Conservation (phyloP, 2,797 vertebrate genomes). For the Adelosebastes latens region DNA sequence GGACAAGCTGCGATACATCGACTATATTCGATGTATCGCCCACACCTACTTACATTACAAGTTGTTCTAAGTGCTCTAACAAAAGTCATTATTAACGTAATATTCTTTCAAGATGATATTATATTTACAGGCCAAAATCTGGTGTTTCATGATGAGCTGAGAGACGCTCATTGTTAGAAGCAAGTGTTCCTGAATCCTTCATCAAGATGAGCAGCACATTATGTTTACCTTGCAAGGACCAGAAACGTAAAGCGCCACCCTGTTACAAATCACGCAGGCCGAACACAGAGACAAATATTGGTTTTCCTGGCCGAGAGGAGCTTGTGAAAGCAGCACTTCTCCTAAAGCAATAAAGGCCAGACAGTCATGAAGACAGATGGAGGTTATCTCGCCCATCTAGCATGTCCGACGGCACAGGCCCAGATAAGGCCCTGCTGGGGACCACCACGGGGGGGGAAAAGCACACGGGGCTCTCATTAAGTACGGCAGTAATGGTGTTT, state of each 20-base stretch:
- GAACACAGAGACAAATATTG: slow-evolving; percentile 60
- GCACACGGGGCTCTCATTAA: slow-evolving; percentile 61
- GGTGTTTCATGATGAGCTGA: slow-evolving; percentile 2
- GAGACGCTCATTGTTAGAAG: not conserved
- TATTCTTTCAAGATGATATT: not conserved
- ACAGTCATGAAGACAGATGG: slow-evolving; percentile 83
- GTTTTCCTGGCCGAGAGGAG: slow-evolving; percentile 40
- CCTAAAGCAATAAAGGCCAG: slow-evolving; percentile 72
- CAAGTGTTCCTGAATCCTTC: not conserved
- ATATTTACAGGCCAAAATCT: not conserved
- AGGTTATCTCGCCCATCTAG: slow-evolving; percentile 69
- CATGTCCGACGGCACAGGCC: slow-evolving; percentile 29
- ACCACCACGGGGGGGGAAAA: slow-evolving; percentile 39
- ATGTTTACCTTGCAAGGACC: slow-evolving; percentile 12
- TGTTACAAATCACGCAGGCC: slow-evolving; percentile 40
- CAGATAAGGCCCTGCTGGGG: slow-evolving; percentile 65
- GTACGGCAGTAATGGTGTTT: slow-evolving; percentile 47
- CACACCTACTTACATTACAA: not conserved
- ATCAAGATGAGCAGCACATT: slow-evolving; percentile 4
- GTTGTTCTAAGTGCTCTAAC: not conserved
- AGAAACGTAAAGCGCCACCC: slow-evolving; percentile 24
- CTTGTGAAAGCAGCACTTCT: slow-evolving; percentile 60
- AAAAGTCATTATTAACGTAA: not conserved
- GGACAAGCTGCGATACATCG: too few species aligned
- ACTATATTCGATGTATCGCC: too few species aligned